Evolutionary conservation across 2,113 vertebrate species (phyloP), one percentile per base, ranked within the genome.

Genomic region (Notiomystis cincta): DNA sequence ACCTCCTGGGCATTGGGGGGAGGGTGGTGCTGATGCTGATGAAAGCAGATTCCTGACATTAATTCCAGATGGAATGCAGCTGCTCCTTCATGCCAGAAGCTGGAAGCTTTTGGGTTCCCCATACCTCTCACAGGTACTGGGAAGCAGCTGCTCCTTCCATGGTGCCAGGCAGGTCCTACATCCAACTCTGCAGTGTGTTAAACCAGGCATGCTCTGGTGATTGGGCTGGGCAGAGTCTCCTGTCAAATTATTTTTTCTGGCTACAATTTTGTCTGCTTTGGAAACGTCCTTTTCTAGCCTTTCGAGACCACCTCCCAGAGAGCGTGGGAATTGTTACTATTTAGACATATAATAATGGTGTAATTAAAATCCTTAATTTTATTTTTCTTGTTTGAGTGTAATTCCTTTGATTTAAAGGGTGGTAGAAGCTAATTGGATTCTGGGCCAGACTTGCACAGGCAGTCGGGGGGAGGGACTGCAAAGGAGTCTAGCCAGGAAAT

Each of bases 401-500:
- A 81, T 90, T 80, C 64, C 37, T 88, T 94, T 95, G 87, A 88
- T 93, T 88, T 89, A 90, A 95, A 85, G 62, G 64, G 78, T 93
- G 78, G 71, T 80, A 70, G 94, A 30, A 93, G 82, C 71, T 96
- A 95, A 96, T 95, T 95, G 78, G 89, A 87, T 96, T 96, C 76
- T 70, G 82, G 82, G 67, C 71, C 85, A 88, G 90, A 31, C 47
- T 83, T 33, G 51, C 79, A 54, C 6, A 60, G 82, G 79, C 85
- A 89, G 86, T 85, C 0, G 33, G 57, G 67, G 77, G 84, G 67
- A 73, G 84, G 93, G 91, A 92, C 86, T 84, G 62, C 61, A 95
- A 94, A 89, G 76, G 70, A 84, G 78, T 92, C 89, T 84, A 82
- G 93, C 62, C 90, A 95, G 95, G 95, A 97, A 96, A 96, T 94